Conservation (phyloP, 1,140 invertebrate genomes). For the Sycobia sp. region DNA sequence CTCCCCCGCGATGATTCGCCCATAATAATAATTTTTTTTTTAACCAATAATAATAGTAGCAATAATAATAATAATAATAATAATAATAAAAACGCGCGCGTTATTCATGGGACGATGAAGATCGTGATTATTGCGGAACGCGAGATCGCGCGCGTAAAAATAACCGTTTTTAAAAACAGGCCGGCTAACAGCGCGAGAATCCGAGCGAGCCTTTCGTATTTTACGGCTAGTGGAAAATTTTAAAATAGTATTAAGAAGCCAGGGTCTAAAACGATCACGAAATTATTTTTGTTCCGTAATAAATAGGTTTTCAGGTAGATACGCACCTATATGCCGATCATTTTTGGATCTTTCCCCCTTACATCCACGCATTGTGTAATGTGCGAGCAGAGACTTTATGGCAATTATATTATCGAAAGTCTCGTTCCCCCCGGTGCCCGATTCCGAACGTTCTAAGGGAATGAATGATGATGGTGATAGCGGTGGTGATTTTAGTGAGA, state of each 20-base stretch:
- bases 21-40: not conserved
- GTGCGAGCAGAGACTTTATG: too few relatives aligned
- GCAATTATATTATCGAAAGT: too few relatives aligned
- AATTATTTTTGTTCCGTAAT: too few relatives aligned
- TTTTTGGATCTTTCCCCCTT: too few relatives aligned
- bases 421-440: too few relatives aligned
- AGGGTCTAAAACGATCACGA: slow-evolving; percentile 6
- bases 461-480: not conserved
- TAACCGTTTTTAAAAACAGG: slow-evolving; percentile 17
- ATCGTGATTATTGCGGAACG: not conserved
- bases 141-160: not conserved
- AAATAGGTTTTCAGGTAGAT: too few relatives aligned
- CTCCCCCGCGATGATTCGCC: not conserved
- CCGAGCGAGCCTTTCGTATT: slow-evolving; percentile 2
- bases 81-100: too few relatives aligned
- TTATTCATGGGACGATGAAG: too few relatives aligned
- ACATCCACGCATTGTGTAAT: too few relatives aligned
- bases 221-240: not conserved
- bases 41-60: not conserved
- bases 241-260: slow-evolving; percentile 10
- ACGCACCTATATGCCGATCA: too few relatives aligned
- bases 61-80: slow-evolving; percentile 7
- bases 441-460: too few relatives aligned
- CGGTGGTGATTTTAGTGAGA: not conserved
- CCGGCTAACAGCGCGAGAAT: too few relatives aligned